Evolutionary conservation across 1,140 invertebrate genomes (phyloP), one percentile per base, ranked within the genome.

Genomic region (Chymomyza costata): DNA sequence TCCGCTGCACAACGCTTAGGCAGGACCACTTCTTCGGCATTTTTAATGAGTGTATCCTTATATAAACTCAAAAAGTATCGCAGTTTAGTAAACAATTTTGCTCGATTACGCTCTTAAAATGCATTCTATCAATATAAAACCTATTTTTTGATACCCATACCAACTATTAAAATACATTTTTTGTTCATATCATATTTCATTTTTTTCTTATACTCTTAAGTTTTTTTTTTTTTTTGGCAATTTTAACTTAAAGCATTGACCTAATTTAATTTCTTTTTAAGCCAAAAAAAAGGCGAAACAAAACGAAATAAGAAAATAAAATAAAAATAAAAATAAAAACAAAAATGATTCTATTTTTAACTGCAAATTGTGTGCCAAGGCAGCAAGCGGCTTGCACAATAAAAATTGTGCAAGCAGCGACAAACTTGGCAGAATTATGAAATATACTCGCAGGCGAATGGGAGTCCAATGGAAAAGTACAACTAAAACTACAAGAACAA

Each of bases 351-450:
- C 52, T 62, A 71, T 52, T n/a, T n/a, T 73, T 71, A 71, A 58
- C 68, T 71, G 51, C 52, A 62, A 70, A 59, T 63, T 63, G 51
- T 64, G 49, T 48, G 60, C 51, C 45, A 41, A n/a, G 17, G 25
- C 32, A 52, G 34, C 28, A n/a, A 16, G 21, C 6, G n/a, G n/a
- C n/a, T n/a, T n/a, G n/a, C n/a, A n/a, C n/a, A 44, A 19, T 16
- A 40, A 58, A 51, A 38, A 51, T 39, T 51, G 38, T 38, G 45
- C n/a, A n/a, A n/a, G n/a, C 65, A 51, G 46, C 51, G 61, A 62
- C 67, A 71, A 62, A 57, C 67, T 66, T n/a, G n/a, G n/a, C n/a
- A n/a, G 73, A 73, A 71, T 71, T 71, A 71, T 71, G 67, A 71
- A 73, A 71, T 57, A 62, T 40, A 65, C 51, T 48, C 47, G 44